Evolutionary conservation across 2,888 invertebrate genomes (phyloP).

Genomic region (Hydraecia micacea): DNA sequence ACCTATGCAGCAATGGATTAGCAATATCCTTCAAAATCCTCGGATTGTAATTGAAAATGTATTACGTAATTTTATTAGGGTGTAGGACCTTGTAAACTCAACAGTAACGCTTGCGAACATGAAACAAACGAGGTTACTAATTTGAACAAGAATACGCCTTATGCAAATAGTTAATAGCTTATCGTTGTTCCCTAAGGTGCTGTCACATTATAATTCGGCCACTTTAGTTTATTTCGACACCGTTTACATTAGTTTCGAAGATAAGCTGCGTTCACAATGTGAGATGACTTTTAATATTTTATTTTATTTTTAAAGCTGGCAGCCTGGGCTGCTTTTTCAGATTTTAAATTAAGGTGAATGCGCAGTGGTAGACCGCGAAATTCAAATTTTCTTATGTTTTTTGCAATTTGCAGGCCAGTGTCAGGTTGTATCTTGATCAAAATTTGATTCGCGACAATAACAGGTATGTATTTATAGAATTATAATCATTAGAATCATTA

Average conservation of each 20-base stretch:
- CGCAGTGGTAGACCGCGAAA: no score
- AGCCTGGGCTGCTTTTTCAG: no score
- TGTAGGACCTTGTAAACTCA: not conserved
- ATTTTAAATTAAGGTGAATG: not conserved
- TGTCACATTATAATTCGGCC: constrained; percentile 50
- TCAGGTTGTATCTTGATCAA: no score
- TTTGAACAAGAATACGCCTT: constrained; percentile 27
- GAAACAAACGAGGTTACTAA: not conserved
- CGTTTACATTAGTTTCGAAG: constrained; percentile 4
- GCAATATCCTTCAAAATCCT: not conserved
- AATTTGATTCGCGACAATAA: no score
- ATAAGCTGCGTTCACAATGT: constrained; percentile 38
- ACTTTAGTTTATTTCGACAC: constrained; percentile 26
- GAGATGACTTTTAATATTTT: not conserved
- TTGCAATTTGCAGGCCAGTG: no score
- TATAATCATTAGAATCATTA: no score
- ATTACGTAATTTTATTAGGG: not conserved
- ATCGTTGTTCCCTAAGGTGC: constrained; percentile 28
- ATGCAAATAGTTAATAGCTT: constrained; percentile 31
- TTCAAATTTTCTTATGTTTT: no score
- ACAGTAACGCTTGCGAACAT: no score
- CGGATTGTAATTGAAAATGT: not conserved
- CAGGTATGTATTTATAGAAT: no score
- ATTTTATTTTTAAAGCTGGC: not conserved
- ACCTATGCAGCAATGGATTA: not conserved